These are phyloP conservation scores for Nothura maculosa DNA, from an alignment of 2,797 vertebrate species.

Conservation along the genomic window DNA sequence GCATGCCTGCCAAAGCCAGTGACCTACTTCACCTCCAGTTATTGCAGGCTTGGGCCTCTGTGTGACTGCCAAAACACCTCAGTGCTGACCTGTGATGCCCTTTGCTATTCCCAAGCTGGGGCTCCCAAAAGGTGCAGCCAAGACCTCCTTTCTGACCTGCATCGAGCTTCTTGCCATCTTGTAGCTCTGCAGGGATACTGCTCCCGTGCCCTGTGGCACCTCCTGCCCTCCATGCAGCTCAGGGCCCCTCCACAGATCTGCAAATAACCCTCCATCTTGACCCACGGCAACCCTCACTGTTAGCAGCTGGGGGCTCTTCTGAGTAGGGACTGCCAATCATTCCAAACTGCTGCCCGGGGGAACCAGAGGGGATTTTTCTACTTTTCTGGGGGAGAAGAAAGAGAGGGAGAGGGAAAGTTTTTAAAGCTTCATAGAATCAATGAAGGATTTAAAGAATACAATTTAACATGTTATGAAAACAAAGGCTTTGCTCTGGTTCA, in stretches of 20 bases:
- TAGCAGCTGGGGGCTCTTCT: neutral
- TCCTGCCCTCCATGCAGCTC: neutral
- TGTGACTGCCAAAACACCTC: neutral
- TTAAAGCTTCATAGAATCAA: constrained; percentile 61
- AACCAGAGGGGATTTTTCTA: neutral
- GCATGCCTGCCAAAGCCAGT: neutral
- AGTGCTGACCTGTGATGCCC: neutral
- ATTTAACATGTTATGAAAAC: constrained; percentile 53
- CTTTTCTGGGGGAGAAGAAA: neutral
- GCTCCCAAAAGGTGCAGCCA: neutral
- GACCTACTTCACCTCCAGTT: neutral
- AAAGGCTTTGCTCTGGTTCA: constrained; percentile 56
- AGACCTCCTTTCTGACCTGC: neutral
- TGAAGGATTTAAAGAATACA: constrained; percentile 62
- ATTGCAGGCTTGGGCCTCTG: neutral
- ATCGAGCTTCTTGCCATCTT: fast-evolving
- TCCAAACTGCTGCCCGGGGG: neutral
- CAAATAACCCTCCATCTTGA: constrained; percentile 12
- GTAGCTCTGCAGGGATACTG: neutral
- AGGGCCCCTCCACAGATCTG: neutral
- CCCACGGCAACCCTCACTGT: constrained; percentile 5
- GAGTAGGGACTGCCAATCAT: constrained; percentile 36
- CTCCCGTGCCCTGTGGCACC: neutral
- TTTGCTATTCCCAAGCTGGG: neutral
- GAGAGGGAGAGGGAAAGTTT: constrained; percentile 12